Evolutionary conservation across 2,888 invertebrate genomes (phyloP), one percentile per base, ranked within the genome.

Genomic region (Troides aeacus): DNA sequence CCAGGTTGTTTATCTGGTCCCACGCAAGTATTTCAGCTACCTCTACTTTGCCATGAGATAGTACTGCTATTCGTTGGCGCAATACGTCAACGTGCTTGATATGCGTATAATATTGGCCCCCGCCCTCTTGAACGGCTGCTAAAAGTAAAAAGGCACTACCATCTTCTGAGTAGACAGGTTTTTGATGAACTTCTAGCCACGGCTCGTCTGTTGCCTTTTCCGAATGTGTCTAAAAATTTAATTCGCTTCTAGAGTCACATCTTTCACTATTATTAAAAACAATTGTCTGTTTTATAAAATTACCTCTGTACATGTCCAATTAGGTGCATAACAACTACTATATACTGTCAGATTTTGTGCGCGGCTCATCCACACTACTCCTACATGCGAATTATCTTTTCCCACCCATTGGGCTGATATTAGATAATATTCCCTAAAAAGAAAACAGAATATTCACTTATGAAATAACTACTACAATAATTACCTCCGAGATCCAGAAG

Each of bases 281-380:
- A 4, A 50, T 5, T n/a, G n/a, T 6, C 6, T 8, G 53, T n/a
- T 24, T 21, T 24, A 58, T 58, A 8, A 58, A 57, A 23, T 72
- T 78, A 97, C 97, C 94, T 97, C 96, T 75, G 94, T 93, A 89
- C 99, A 99, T 69, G 95, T 95, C 95, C 97, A 97, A 83, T 95
- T 95, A 10, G 96, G 96, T 61, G 95, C 95, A 72, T 95, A 94
- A 87, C 99, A 99, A 73, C 97, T 95, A 74, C 97, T 96, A 78
- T 98, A 95, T 72, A 98, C 94, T 77, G 97, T 97, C 75, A 97
- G 94, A 88, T 99, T 99, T 91, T 99, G 99, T 61, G 97, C 96
- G 77, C 99, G 94, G 87, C 97, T 97, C 95, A 98, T 96, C 97
- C 98, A 99, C 69, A 98, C 96, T 64, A 97, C 96, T 65, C 97